Evolutionary conservation across 2,113 vertebrate species (phyloP).

Genomic region (Albula goreensis): DNA sequence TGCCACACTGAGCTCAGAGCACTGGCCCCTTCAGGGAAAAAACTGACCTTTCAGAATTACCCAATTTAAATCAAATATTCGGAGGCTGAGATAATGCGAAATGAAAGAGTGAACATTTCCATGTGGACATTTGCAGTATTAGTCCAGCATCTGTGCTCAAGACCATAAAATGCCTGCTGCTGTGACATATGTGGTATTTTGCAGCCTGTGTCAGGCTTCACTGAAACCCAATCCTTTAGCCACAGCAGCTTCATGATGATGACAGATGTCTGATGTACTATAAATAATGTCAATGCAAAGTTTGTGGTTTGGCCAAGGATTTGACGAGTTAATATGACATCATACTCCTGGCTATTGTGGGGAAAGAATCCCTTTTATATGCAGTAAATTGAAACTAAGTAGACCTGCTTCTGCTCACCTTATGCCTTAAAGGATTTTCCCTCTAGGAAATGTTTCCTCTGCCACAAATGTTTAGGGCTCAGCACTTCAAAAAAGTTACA

Average conservation of each 20-base stretch:
- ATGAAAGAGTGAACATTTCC: neutral
- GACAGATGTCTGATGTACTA: slow-evolving; percentile 51
- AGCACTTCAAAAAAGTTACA: neutral
- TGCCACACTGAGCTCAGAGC: neutral
- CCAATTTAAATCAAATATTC: neutral
- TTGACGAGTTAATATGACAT: slow-evolving; percentile 33
- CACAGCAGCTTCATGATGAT: slow-evolving; percentile 39
- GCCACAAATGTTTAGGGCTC: neutral
- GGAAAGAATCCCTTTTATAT: neutral
- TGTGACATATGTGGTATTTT: slow-evolving; percentile 32
- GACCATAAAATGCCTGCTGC: neutral
- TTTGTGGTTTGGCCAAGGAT: slow-evolving; percentile 51
- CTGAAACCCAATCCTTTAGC: slow-evolving; percentile 49
- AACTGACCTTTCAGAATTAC: neutral
- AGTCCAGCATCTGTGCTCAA: neutral
- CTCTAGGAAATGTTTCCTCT: neutral
- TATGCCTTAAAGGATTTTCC: neutral
- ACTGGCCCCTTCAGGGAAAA: neutral
- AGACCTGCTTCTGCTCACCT: neutral
- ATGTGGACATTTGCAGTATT: neutral
- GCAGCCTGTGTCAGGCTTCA: slow-evolving; percentile 23
- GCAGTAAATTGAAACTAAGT: neutral
- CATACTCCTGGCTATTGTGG: neutral
- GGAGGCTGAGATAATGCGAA: neutral
- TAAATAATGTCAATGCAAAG: slow-evolving; percentile 47